Evolutionary conservation across 2,888 invertebrate genomes (phyloP).

Genomic region (Polyommatus icarus): DNA sequence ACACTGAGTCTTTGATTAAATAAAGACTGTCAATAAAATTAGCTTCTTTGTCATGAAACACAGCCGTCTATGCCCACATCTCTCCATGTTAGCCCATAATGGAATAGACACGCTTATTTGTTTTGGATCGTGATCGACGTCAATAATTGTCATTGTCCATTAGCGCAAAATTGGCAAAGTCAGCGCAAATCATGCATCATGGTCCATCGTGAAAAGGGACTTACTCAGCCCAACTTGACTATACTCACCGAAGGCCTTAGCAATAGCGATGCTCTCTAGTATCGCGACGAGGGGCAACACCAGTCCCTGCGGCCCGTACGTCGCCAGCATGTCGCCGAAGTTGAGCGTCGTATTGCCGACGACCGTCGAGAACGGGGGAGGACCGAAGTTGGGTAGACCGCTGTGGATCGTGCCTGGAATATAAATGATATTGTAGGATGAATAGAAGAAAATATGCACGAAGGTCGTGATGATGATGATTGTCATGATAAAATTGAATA

Average conservation of each 20-base stretch:
- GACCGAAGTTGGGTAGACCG: slow-evolving; percentile 85
- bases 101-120: too few species aligned
- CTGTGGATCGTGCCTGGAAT: slow-evolving; percentile 80
- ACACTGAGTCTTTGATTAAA: too few species aligned
- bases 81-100: too few species aligned
- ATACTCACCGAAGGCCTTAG: slow-evolving; percentile 86
- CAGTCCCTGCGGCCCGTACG: slow-evolving; percentile 81
- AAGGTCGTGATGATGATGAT: too few species aligned
- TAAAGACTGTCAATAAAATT: too few species aligned
- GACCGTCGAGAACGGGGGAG: slow-evolving; percentile 84
- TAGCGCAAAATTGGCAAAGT: too few species aligned
- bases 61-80: too few species aligned
- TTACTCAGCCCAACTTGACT: neutral
- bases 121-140: too few species aligned
- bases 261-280: slow-evolving; percentile 87
- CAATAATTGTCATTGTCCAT: too few species aligned
- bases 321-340: slow-evolving; percentile 83
- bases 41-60: too few species aligned
- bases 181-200: too few species aligned
- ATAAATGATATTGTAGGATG: neutral
- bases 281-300: slow-evolving; percentile 88
- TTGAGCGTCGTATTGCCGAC: slow-evolving; percentile 77
- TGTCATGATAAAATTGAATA: too few species aligned
- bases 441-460: neutral
- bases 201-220: neutral